These are phyloP conservation scores for Pristionchus entomophagus DNA, from an alignment of 2,888 invertebrate species.

Conservation along the genomic window DNA sequence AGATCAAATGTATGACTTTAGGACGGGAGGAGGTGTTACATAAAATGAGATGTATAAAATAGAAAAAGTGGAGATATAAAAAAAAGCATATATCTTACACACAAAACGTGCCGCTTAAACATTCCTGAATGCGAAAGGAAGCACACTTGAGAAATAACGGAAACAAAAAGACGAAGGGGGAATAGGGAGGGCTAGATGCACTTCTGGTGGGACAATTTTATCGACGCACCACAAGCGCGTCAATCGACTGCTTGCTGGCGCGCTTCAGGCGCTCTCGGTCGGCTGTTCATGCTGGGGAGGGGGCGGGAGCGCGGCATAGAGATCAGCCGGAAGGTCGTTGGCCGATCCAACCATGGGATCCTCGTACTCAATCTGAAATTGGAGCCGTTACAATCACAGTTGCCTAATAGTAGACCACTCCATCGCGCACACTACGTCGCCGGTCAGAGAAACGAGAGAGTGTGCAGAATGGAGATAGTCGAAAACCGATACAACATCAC, in stretches of 20 bases:
- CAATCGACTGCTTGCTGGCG: neutral
- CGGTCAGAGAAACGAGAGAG: no score
- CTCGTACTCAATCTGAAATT: slow-evolving; percentile 10
- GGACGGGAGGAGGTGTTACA: no score
- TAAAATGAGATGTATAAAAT: no score
- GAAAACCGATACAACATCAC: no score
- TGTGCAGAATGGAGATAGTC: no score
- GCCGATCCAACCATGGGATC: neutral
- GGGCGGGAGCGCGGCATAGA: neutral
- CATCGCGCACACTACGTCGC: no score
- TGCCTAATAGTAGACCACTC: no score
- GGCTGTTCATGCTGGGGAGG: slow-evolving; percentile 1
- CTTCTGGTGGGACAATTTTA: no score
- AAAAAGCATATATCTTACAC: neutral
- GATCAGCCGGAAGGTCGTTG: neutral
- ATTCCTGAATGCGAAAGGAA: slow-evolving; percentile 4
- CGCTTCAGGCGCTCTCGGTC: slow-evolving; percentile 35
- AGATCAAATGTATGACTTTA: slow-evolving; percentile 31
- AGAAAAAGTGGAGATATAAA: neutral
- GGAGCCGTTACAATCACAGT: no score
- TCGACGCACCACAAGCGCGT: neutral
- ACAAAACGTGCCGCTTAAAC: neutral
- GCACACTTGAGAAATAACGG: slow-evolving; percentile 2
- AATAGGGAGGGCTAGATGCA: neutral
- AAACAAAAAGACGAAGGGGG: neutral